Conservation (phyloP, 2,888 invertebrate species). For the Poecilobothrus nobilitatus region DNA sequence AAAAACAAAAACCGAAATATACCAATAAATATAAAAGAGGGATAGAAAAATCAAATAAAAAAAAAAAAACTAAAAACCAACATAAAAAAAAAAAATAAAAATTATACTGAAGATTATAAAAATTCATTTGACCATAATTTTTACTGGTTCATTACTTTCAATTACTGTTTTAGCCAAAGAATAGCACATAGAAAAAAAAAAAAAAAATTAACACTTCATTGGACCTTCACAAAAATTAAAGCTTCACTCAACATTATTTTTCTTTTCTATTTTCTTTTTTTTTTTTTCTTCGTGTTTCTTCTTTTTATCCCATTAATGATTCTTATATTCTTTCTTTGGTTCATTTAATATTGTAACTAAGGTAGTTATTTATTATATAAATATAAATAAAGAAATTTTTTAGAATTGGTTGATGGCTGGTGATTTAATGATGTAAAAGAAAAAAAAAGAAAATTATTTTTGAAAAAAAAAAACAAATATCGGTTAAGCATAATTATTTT, state of each 20-base stretch:
- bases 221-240: background rate
- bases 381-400: too few relatives aligned
- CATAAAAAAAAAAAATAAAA: background rate
- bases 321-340: background rate
- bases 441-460: too few relatives aligned
- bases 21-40: background rate
- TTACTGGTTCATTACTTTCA: constrained; percentile 6
- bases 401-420: too few relatives aligned
- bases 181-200: background rate
- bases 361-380: too few relatives aligned
- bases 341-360: background rate
- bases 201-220: constrained; percentile 1
- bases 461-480: too few relatives aligned
- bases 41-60: background rate
- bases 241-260: background rate
- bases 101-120: background rate
- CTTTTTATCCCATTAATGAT: background rate
- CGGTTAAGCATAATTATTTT: too few relatives aligned
- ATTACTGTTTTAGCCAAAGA: background rate
- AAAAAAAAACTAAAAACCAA: too few relatives aligned
- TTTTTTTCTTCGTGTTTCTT: background rate
- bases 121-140: constrained; percentile 4
- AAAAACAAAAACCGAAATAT: background rate
- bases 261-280: background rate
- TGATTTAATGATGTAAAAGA: too few relatives aligned